Evolutionary conservation across 2,888 invertebrate species (phyloP).

Genomic region (Nomada ruficornis): DNA sequence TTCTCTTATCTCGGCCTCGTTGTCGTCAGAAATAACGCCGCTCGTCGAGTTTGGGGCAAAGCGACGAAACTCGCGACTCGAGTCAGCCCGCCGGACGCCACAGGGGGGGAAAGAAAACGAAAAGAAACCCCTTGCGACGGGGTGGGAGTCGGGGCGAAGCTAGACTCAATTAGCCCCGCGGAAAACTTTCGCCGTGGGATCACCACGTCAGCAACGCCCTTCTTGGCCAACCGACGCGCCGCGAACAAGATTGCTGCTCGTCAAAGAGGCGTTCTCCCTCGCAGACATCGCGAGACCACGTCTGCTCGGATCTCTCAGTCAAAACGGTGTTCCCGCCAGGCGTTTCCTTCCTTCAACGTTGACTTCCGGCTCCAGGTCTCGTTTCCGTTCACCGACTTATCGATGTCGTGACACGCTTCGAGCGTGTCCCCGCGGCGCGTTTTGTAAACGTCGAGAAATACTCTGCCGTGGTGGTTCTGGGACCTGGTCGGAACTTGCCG

Average conservation of each 20-base stretch:
- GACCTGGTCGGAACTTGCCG: too few relatives aligned
- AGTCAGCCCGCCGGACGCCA: slow-evolving; percentile 8
- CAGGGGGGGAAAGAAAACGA: slow-evolving; percentile 9
- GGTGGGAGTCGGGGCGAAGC: slow-evolving; percentile 35
- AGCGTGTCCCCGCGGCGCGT: slow-evolving; percentile 18
- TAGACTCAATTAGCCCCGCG: slow-evolving; percentile 77
- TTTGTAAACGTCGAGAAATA: background rate
- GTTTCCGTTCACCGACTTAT: slow-evolving; percentile 5
- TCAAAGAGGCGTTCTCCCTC: slow-evolving; percentile 64
- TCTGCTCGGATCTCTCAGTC: slow-evolving; percentile 8
- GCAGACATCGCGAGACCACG: slow-evolving; percentile 33
- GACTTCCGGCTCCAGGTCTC: slow-evolving; percentile 7
- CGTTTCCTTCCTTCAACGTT: slow-evolving; percentile 10
- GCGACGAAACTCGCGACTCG: slow-evolving; percentile 68
- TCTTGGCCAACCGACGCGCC: slow-evolving; percentile 57
- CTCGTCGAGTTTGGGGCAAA: slow-evolving; percentile 21
- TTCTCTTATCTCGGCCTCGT: slow-evolving; percentile 50
- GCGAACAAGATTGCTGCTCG: slow-evolving; percentile 63
- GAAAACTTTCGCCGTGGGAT: slow-evolving; percentile 76
- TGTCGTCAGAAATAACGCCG: slow-evolving; percentile 57
- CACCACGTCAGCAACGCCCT: slow-evolving; percentile 77
- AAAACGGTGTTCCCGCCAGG: slow-evolving; percentile 26
- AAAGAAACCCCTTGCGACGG: slow-evolving; percentile 27
- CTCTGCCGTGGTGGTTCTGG: too few relatives aligned
- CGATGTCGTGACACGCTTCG: background rate